These are phyloP conservation scores for Papilio xuthus DNA, from an alignment of 1,140 invertebrate genomes.

Conservation along the genomic window DNA sequence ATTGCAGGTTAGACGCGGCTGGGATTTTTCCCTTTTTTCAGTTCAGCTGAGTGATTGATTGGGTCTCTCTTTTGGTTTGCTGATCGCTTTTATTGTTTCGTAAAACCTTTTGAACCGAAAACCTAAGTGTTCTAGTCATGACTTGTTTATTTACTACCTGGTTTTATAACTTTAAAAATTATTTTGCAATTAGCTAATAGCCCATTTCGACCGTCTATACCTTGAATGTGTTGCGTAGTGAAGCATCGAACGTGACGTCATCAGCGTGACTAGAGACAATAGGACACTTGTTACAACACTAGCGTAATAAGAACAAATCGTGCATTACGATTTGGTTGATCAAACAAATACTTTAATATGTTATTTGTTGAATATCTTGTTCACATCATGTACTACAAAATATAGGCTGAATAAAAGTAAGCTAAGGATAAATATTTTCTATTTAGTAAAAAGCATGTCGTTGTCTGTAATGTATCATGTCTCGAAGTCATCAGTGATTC, in stretches of 20 bases:
- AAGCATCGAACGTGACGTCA: too few relatives aligned
- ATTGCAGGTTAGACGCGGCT: slow-evolving; percentile 29
- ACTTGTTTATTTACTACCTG: not conserved
- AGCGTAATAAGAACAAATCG: too few relatives aligned
- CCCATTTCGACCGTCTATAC: too few relatives aligned
- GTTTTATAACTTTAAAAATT: too few relatives aligned
- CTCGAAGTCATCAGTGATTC: slow-evolving; percentile 15
- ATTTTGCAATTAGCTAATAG: too few relatives aligned
- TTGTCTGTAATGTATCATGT: not conserved
- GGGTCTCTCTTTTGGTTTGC: not conserved
- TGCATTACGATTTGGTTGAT: too few relatives aligned
- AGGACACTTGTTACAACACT: too few relatives aligned
- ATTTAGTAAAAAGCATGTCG: not conserved
- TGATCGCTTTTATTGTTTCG: slow-evolving; percentile 20
- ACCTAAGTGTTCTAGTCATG: not conserved
- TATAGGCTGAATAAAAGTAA: not conserved
- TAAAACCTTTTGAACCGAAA: not conserved
- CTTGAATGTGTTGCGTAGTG: too few relatives aligned
- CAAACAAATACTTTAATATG: too few relatives aligned
- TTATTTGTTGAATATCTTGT: too few relatives aligned
- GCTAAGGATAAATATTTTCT: not conserved
- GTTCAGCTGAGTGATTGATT: slow-evolving; percentile 29
- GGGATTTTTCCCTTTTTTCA: slow-evolving; percentile 31
- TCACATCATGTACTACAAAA: too few relatives aligned
- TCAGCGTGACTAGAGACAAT: too few relatives aligned